A percentile compares a stretch with the other conserved stretches of the same genome.
Conservation (phyloP, 2,888 invertebrate species). For the Aspidiotus destructor region DNA sequence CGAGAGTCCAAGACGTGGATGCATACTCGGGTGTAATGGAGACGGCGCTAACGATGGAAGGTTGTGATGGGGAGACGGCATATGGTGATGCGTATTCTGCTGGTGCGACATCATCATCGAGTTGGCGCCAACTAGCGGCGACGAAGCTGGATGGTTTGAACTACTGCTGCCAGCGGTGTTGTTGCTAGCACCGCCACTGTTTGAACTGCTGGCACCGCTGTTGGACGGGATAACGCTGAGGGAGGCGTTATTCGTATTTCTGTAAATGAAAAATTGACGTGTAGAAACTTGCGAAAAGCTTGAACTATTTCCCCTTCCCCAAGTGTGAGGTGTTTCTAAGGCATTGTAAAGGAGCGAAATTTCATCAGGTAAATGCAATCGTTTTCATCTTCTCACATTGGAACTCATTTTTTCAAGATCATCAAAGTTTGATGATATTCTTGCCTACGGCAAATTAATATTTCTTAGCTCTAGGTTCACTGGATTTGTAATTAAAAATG, state of each 20-base stretch:
- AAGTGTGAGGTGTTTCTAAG: too few relatives aligned
- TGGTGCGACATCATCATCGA: conserved; percentile 31
- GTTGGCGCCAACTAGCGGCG: conserved; percentile 17
- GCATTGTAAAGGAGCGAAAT: too few relatives aligned
- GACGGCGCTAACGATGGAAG: conserved; percentile 15
- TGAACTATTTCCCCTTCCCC: too few relatives aligned
- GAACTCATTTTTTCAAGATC: too few relatives aligned
- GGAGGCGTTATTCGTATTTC: conserved; percentile 20
- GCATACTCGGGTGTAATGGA: conserved; percentile 22
- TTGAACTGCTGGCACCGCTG: background rate
- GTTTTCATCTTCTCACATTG: too few relatives aligned
- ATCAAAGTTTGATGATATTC: too few relatives aligned
- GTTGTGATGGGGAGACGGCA: conserved; percentile 20
- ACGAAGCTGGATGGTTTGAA: conserved; percentile 5
- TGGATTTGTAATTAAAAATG: too few relatives aligned
- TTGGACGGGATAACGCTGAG: conserved; percentile 14
- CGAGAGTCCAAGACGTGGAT: conserved; percentile 27
- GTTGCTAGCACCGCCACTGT: background rate
- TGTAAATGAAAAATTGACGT: background rate
- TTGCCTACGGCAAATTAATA: too few relatives aligned
- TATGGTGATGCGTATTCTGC: conserved; percentile 22
- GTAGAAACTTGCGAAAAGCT: too few relatives aligned
- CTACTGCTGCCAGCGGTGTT: background rate
- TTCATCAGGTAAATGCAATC: too few relatives aligned
- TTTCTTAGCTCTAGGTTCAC: too few relatives aligned